Conservation (phyloP, 2,113 vertebrate species). For the Crocuta crocuta region DNA sequence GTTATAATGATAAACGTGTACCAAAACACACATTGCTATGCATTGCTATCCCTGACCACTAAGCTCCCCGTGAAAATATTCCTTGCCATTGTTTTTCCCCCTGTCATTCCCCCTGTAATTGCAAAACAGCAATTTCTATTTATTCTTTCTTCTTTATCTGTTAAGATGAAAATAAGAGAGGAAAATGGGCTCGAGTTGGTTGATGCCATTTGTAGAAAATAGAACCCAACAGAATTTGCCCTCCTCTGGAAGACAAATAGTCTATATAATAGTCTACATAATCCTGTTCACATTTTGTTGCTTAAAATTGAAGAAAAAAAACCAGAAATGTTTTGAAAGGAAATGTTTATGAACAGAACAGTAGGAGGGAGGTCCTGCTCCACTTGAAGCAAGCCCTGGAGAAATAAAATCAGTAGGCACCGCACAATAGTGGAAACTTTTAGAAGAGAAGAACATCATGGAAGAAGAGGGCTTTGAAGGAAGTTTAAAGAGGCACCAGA, state of each 20-base stretch:
- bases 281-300: neutral
- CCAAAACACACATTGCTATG: neutral
- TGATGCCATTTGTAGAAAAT: neutral
- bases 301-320: neutral
- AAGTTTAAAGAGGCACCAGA: neutral
- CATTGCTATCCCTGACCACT: neutral
- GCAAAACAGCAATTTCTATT: neutral
- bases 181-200: neutral
- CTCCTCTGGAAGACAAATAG: neutral
- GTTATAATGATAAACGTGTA: neutral
- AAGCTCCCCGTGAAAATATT: neutral
- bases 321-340: neutral
- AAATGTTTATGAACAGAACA: neutral
- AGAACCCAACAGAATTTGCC: neutral
- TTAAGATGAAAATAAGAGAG: conserved; percentile 25
- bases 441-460: neutral
- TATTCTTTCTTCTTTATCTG: neutral
- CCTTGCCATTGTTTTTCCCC: neutral
- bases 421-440: neutral
- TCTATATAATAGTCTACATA: neutral
- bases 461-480: neutral
- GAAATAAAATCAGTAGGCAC: neutral
- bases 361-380: neutral
- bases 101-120: neutral
- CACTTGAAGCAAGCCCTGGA: neutral